Evolutionary conservation across 2,888 invertebrate genomes (phyloP).

Genomic region (Corbicula japonica): DNA sequence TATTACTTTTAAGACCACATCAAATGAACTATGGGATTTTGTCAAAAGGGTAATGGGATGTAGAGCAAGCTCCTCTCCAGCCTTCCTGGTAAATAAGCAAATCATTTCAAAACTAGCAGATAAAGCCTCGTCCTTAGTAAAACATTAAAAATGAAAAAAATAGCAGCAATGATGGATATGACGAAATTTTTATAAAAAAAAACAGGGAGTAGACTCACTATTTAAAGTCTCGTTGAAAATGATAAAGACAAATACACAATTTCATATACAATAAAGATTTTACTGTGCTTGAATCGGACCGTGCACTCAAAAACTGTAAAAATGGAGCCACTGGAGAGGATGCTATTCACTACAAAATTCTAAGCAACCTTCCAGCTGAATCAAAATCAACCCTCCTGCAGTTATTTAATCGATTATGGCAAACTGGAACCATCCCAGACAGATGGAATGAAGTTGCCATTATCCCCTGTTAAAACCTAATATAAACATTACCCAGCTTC

Average conservation of each 20-base stretch:
- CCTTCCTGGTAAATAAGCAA: neutral
- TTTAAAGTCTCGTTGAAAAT: neutral
- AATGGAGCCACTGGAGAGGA: conserved; percentile 3
- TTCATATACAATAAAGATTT: conserved; percentile 2
- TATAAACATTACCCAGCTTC: neutral
- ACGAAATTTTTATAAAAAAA: neutral
- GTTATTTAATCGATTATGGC: neutral
- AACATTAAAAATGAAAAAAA: neutral
- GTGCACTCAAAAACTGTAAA: neutral
- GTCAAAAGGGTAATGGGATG: neutral
- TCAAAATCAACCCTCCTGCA: neutral
- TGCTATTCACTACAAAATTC: conserved; percentile 1
- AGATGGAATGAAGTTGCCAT: neutral
- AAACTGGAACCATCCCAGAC: neutral
- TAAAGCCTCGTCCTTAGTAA: neutral
- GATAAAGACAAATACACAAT: no score
- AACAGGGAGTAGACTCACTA: neutral
- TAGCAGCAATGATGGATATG: neutral
- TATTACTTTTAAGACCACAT: neutral
- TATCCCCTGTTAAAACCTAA: neutral
- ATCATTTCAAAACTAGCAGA: neutral
- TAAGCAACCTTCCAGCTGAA: neutral
- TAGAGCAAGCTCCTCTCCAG: no score
- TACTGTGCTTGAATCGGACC: neutral
- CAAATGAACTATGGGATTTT: neutral